Base-by-base conservation (phyloP, 2,888 invertebrate species). In the Subacronicta megacephala region DNA sequence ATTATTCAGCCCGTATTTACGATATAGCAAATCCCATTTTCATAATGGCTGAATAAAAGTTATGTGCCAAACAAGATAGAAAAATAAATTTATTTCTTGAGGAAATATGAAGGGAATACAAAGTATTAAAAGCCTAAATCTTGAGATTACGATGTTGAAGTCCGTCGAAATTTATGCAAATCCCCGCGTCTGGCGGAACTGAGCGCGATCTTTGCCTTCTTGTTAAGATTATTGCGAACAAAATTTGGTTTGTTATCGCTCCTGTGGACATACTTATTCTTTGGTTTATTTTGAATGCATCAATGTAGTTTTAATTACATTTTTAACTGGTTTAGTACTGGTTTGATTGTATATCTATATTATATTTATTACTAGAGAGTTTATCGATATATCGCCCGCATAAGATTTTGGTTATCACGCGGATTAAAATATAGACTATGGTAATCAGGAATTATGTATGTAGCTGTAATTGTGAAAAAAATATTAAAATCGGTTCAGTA, bases 141-240 rank as follows among this genome's bases (percentile, higher is more conserved):
- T 49, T 29, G 29, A 44, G 55, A 64, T 71, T 63, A 72, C 63
- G 31, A 36, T 40, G 55, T 53, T 59, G 42, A 64, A 59, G 47
- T 43, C 54, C 10, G 40, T 38, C 43, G 49, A 71, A 68, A 72
- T 68, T 56, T 72, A 72, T 73, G 72, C 56, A 69, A 72, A 72
- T 59, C 69, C 60, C 43, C 31, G 2, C 52, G 51, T 16, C 43
- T 49, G 57, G 46, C 58, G 45, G 42, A 68, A 49, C 58, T 33
- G 37, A 37, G 33, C 54, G 41, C 36, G 53, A 59, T 59, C 58
- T 64, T 56, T 54, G 55, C 33, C 43, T 61, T 55, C 41, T 40
- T 50, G 20, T 62, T 68, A 57, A 60, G 54, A 41, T 2, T n/a
- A 29, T 3, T 2, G 2, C 3, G 10, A 7, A 9, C 6, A 31